phyloP scores from a whole-genome alignment of 2,113 vertebrate species.

The Machaerirhynchus nigripectus region DNA sequence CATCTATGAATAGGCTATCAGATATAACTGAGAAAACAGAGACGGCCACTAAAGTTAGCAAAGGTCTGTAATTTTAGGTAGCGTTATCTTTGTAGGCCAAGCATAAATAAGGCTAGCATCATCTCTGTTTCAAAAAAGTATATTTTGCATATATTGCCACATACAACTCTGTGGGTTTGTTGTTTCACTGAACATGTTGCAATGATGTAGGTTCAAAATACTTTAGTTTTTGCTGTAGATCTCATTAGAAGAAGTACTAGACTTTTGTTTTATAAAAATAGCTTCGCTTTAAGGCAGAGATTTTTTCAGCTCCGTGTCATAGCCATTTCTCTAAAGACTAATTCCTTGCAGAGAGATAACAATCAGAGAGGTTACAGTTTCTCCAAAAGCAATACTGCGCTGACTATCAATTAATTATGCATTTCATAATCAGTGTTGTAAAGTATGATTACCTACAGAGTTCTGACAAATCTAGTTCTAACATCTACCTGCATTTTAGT shows the following conservation, averaged over 20 bases:
- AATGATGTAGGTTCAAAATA: not conserved
- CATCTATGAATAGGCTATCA: constrained; percentile 19
- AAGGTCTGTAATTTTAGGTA: constrained; percentile 66
- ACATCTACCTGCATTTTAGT: not conserved
- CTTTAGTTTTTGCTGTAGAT: not conserved
- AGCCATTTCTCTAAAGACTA: not conserved
- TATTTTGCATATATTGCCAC: not conserved
- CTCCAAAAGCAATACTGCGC: not conserved
- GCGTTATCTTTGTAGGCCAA: not conserved
- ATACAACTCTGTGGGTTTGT: not conserved
- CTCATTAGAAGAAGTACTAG: not conserved
- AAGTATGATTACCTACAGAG: not conserved
- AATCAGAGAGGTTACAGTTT: not conserved
- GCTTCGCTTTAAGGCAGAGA: not conserved
- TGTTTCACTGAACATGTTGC: not conserved
- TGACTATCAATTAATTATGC: not conserved
- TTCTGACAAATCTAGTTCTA: not conserved
- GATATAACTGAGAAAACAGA: constrained; percentile 60
- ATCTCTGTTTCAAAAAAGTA: not conserved
- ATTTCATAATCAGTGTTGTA: not conserved
- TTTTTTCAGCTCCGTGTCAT: not conserved
- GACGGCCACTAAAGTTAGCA: constrained; percentile 45
- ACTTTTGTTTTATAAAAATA: not conserved
- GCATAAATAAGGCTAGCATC: not conserved
- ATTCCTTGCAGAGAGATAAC: not conserved